Conservation (phyloP, 2,113 vertebrate species). For the Trochalopteron elliotii region DNA sequence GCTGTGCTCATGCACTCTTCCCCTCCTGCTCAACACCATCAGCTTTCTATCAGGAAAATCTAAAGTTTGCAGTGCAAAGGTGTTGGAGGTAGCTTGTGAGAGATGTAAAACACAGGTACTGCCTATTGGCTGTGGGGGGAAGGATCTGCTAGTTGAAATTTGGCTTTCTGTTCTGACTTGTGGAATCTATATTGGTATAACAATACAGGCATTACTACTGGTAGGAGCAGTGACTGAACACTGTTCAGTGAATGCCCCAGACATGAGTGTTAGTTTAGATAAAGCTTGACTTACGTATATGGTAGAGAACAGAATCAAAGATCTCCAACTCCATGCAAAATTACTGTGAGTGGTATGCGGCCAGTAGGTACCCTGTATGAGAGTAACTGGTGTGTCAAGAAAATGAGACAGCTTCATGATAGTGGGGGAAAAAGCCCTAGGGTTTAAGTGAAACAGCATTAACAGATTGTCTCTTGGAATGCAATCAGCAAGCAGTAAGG, state of each 20-base stretch:
- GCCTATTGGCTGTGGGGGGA: rapidly evolving
- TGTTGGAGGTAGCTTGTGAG: neutral
- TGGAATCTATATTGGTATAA: neutral
- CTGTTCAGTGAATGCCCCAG: neutral
- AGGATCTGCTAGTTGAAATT: neutral
- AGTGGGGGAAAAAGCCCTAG: neutral
- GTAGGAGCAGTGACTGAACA: neutral
- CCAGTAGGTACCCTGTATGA: neutral
- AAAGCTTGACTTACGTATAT: neutral
- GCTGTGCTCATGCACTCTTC: rapidly evolving
- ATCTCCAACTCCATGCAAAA: neutral
- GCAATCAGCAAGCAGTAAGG: neutral
- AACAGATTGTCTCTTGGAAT: slow-evolving; percentile 8
- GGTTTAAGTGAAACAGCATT: neutral
- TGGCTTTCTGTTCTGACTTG: neutral
- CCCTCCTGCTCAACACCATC: neutral
- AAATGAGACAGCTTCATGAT: neutral
- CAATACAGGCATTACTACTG: neutral
- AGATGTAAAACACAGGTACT: neutral
- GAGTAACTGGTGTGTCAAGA: neutral
- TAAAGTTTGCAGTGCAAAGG: neutral
- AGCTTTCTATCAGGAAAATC: neutral
- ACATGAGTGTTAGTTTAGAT: rapidly evolving
- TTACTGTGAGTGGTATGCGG: neutral
- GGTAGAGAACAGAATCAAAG: neutral